Conservation (phyloP, 1,140 invertebrate genomes). For the Sinella curviseta region DNA sequence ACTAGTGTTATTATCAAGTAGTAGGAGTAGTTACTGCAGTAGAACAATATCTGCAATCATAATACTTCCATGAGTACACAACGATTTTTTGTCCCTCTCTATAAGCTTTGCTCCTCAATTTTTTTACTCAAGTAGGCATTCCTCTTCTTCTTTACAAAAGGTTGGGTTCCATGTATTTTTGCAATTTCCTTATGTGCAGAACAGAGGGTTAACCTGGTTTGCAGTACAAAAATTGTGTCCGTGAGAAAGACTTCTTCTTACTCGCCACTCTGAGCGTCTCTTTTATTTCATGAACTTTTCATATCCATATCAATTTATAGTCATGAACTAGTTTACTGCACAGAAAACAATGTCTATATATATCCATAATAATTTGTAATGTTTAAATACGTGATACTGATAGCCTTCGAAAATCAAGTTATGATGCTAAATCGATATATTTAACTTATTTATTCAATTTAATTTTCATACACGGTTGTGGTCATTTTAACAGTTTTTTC, state of each 20-base stretch:
- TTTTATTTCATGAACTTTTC: no score
- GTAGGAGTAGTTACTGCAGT: no score
- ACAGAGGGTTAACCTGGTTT: slow-evolving; percentile 2
- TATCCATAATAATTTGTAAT: neutral
- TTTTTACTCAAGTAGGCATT: neutral
- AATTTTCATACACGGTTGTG: no score
- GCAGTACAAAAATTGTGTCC: slow-evolving; percentile 4
- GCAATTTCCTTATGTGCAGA: slow-evolving; percentile 16
- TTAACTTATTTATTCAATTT: no score
- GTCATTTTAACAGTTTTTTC: no score
- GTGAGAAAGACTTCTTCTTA: slow-evolving; percentile 2
- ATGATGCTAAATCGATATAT: no score
- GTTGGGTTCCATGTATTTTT: slow-evolving; percentile 17
- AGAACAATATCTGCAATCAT: neutral
- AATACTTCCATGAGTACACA: slow-evolving; percentile 6
- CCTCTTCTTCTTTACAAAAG: neutral
- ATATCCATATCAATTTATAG: no score
- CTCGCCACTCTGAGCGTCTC: neutral
- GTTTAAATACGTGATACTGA: neutral
- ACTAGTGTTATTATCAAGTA: no score
- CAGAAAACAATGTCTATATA: no score
- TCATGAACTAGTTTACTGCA: no score
- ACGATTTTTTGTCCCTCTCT: slow-evolving; percentile 6
- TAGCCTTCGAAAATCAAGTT: neutral
- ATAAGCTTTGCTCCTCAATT: neutral